phyloP scores from a whole-genome alignment of 2,888 invertebrate genomes.

The Hemithea aestivaria region DNA sequence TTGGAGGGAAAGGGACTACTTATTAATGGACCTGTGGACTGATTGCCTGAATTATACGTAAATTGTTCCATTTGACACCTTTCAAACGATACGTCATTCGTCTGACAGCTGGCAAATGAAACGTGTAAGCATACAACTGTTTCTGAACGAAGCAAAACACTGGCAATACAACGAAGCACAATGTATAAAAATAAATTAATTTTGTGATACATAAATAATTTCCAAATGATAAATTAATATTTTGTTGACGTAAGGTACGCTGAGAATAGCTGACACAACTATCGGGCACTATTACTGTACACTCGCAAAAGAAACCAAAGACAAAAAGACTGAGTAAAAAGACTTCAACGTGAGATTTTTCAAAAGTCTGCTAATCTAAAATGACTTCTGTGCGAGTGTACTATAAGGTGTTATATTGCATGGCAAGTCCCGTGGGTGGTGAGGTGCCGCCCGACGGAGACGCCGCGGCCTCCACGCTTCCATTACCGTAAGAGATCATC shows the following conservation, averaged over 20 bases:
- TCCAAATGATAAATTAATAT: conserved; percentile 51
- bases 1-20: conserved; percentile 27
- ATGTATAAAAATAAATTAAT: conserved; percentile 38
- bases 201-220: conserved; percentile 61
- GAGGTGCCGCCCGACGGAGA: conserved; percentile 46
- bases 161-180: conserved; percentile 42
- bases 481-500: conserved; percentile 75
- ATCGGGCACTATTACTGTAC: conserved; percentile 30
- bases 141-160: conserved; percentile 57
- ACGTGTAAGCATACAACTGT: conserved; percentile 26
- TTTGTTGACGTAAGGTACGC: conserved; percentile 48
- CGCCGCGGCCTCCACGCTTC: conserved; percentile 44
- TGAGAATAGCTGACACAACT: conserved; percentile 37
- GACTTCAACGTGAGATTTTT: not conserved
- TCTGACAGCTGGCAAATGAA: conserved; percentile 4
- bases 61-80: not conserved
- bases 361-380: conserved; percentile 1
- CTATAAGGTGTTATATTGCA: conserved; percentile 20
- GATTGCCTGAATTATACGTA: not conserved
- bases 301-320: conserved; percentile 5
- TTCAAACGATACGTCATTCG: not conserved
- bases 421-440: conserved; percentile 27
- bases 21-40: conserved; percentile 4
- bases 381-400: conserved; percentile 15
- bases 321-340: no score